A percentile compares a stretch with the other conserved stretches of the same genome.
Conservation (phyloP, 1,140 invertebrate species). For the Nasonia vitripennis region DNA sequence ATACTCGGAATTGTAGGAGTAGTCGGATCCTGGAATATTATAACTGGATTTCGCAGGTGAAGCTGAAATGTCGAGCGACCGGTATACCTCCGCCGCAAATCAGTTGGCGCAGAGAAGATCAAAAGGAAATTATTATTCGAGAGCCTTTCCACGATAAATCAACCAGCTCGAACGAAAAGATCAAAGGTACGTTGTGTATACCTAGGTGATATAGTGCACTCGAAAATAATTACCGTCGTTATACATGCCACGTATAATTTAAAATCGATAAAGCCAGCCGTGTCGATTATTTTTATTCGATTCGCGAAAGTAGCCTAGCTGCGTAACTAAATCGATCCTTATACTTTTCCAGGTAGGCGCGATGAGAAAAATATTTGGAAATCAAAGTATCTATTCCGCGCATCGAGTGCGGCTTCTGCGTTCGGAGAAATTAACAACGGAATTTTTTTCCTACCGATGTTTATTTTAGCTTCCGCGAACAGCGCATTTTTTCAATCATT, state of each 20-base stretch:
- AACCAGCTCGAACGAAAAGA: slow-evolving; percentile 46
- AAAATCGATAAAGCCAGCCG: background rate
- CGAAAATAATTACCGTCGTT: background rate
- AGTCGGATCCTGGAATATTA: background rate
- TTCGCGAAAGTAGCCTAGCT: no score
- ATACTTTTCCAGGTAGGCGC: no score
- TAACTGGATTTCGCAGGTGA: slow-evolving; percentile 65
- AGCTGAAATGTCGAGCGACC: slow-evolving; percentile 81
- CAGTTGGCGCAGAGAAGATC: slow-evolving; percentile 91
- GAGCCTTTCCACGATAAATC: slow-evolving; percentile 67
- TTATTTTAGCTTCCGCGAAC: no score
- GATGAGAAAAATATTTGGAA: no score
- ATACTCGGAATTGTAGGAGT: background rate
- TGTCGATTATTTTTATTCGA: no score
- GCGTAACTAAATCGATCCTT: no score
- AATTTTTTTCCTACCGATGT: no score
- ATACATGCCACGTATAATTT: slow-evolving; percentile 5
- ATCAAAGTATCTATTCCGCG: no score
- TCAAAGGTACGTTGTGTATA: slow-evolving; percentile 43
- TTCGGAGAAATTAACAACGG: no score
- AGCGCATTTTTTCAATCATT: background rate
- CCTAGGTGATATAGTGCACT: background rate
- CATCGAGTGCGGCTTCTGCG: no score
- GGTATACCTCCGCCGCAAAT: slow-evolving; percentile 90
- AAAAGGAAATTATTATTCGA: slow-evolving; percentile 85